Conservation (phyloP, 2,888 invertebrate species). For the Agriopis marginaria region DNA sequence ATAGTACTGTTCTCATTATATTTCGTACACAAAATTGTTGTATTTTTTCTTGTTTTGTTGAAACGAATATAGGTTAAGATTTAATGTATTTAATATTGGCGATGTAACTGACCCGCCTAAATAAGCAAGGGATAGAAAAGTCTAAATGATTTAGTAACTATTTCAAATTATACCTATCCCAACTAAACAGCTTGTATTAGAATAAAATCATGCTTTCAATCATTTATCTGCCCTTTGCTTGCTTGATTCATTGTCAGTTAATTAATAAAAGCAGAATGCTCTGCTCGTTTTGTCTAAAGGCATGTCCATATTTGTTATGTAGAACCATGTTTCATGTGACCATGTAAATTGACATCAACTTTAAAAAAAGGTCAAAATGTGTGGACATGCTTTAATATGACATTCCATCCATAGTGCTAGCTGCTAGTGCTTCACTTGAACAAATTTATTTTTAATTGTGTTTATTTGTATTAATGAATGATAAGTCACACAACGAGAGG, state of each 20-base stretch:
- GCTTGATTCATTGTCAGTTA: not conserved
- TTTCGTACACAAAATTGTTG: conserved; percentile 27
- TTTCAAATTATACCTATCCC: not conserved
- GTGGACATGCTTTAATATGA: conserved; percentile 36
- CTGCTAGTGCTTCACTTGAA: conserved; percentile 43
- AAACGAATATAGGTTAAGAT: conserved; percentile 33
- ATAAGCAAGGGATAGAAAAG: conserved; percentile 4
- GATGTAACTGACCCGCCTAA: conserved; percentile 19
- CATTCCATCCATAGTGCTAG: conserved; percentile 66
- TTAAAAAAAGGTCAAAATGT: not conserved
- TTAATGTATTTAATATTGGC: conserved; percentile 2
- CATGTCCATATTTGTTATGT: not conserved
- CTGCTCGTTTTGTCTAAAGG: not conserved
- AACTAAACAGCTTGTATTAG: not conserved
- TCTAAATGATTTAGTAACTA: not conserved
- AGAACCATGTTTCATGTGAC: not conserved
- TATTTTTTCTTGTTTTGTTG: conserved; percentile 59
- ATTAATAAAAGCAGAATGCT: not conserved
- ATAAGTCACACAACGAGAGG: conserved; percentile 54
- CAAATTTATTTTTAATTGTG: conserved; percentile 29
- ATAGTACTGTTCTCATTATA: conserved; percentile 1
- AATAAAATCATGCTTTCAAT: not conserved
- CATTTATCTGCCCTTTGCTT: not conserved
- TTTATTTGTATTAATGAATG: conserved; percentile 9
- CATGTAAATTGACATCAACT: not conserved